Percentiles rank a stretch among this genome's conserved stretches.
Conservation (phyloP, 2,797 vertebrate species). For the Myioborus miniatus region DNA sequence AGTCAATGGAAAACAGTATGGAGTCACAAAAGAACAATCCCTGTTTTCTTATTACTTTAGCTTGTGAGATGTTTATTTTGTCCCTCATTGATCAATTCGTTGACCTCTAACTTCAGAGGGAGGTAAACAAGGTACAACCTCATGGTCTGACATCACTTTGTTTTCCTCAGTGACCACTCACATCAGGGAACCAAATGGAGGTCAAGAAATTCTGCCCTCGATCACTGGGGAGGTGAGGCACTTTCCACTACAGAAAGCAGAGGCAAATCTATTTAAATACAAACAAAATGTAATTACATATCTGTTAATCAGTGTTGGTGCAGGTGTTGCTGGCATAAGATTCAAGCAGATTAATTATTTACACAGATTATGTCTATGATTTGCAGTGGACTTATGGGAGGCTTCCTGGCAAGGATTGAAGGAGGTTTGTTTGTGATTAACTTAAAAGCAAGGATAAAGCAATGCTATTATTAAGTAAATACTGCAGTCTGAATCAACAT, state of each 20-base stretch:
- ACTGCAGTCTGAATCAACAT: conserved; percentile 35
- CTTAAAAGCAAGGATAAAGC: conserved; percentile 69
- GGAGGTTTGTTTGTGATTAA: conserved; percentile 60
- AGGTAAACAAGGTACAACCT: not conserved
- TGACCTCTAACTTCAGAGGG: not conserved
- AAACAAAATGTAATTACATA: conserved; percentile 59
- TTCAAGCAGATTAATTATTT: conserved; percentile 68
- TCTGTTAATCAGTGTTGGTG: conserved; percentile 64
- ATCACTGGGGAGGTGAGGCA: not conserved
- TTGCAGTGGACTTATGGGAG: conserved; percentile 54
- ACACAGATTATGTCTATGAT: conserved; percentile 59
- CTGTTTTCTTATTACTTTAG: not conserved
- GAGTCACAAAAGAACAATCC: not conserved
- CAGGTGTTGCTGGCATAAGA: conserved; percentile 66
- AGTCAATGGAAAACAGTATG: not conserved
- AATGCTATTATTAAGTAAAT: conserved; percentile 52
- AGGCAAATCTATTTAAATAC: conserved; percentile 56
- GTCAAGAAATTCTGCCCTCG: not conserved
- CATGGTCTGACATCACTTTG: not conserved
- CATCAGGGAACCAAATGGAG: not conserved
- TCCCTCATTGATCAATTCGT: not conserved
- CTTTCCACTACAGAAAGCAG: not conserved
- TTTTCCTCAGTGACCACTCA: not conserved
- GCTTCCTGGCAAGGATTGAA: conserved; percentile 38
- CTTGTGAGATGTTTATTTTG: not conserved